Base-by-base conservation (phyloP, 2,888 invertebrate genomes). In the Rhagonycha lutea region DNA sequence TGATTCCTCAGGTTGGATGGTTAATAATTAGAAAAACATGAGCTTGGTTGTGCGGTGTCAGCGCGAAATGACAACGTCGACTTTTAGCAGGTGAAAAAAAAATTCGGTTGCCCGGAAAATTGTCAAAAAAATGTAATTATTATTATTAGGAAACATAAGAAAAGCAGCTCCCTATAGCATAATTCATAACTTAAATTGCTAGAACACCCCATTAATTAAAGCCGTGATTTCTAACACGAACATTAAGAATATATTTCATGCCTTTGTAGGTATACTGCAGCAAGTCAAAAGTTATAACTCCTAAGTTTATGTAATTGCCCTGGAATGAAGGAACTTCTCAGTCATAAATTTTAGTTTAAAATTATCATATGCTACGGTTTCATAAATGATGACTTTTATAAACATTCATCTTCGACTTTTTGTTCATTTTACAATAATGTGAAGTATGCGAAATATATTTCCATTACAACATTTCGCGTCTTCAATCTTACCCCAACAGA, bases 141-240 rank as follows among this genome's bases (percentile, higher is more conserved):
- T 61, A 75, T 75, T 68, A 72, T 72, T 26, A 75, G 74, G 71
- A 74, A 68, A 67, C 68, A 74, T 83, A 84, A 83, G 83, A 83
- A 83, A 78, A 82, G 80, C 81, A 73, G 77, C 80, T 80, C 80
- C 80, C 70, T 74, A 80, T 74, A 78, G 81, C 83, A 85, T 86
- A 86, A 86, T 83, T 86, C 85, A 86, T 84, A 85, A 84, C 82
- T 81, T 83, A 84, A 85, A 86, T 86, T 85, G 80, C 86, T 84
- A 83, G 84, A 85, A 85, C 85, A 80, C 84, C 85, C 85, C 86
- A 86, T 86, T 86, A 85, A 85, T 86, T 86, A 83, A 82, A 72
- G 83, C 85, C 83, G 82, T 86, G 85, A 85, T 85, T 85, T 84
- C 85, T 83, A 83, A 82, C 82, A 76, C 81, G 82, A 81, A 81